These are phyloP conservation scores for Falcaria lacertinaria DNA, from an alignment of 2,888 invertebrate genomes.

Conservation along the genomic window DNA sequence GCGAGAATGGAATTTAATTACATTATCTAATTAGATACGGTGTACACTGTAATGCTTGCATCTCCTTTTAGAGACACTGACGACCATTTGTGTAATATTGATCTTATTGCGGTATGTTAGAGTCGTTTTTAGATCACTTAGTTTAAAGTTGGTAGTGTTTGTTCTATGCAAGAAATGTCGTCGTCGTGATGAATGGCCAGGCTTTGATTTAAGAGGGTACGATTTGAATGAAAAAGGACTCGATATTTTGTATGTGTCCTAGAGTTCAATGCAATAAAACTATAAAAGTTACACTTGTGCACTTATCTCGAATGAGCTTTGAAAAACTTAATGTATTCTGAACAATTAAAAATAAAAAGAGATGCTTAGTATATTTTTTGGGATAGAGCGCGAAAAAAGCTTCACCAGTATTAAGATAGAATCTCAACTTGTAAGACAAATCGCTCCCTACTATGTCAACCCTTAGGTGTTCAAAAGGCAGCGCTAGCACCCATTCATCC, in stretches of 20 bases:
- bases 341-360: slow-evolving; percentile 14
- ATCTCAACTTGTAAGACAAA: slow-evolving; percentile 71
- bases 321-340: slow-evolving; percentile 10
- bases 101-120: slow-evolving; percentile 19
- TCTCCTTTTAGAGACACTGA: slow-evolving; percentile 32
- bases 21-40: slow-evolving; percentile 72
- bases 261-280: slow-evolving; percentile 57
- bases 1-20: slow-evolving; percentile 64
- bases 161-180: slow-evolving; percentile 53
- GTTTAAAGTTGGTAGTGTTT: slow-evolving; percentile 29
- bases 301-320: slow-evolving; percentile 13
- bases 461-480: slow-evolving; percentile 55
- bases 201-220: slow-evolving; percentile 67
- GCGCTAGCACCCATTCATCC: slow-evolving; percentile 57
- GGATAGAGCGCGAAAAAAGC: slow-evolving; percentile 64
- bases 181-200: slow-evolving; percentile 61
- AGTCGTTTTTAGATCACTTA: slow-evolving; percentile 34
- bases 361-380: slow-evolving; percentile 41
- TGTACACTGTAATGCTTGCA: slow-evolving; percentile 62
- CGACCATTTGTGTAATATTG: slow-evolving; percentile 16
- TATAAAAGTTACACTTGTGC: slow-evolving; percentile 39
- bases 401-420: slow-evolving; percentile 56
- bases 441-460: slow-evolving; percentile 68
- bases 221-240: slow-evolving; percentile 47
- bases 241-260: slow-evolving; percentile 51